Conservation (phyloP, 2,888 invertebrate genomes). For the Andrena camellia region DNA sequence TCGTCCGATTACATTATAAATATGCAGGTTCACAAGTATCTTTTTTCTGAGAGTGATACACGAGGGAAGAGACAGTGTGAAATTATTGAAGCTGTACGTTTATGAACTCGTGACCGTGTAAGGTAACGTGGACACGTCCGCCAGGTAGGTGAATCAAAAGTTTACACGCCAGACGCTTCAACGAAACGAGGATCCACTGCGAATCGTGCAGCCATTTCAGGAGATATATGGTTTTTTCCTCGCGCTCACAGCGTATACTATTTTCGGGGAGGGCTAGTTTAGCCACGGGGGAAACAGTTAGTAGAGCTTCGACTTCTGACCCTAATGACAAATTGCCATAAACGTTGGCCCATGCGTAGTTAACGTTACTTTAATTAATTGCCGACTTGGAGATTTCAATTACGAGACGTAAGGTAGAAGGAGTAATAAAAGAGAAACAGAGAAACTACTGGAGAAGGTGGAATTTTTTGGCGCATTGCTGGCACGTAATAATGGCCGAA, state of each 20-base stretch:
- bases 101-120: constrained; percentile 26
- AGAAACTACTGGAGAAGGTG: too few species aligned
- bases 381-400: not conserved
- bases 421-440: too few species aligned
- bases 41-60: not conserved
- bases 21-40: not conserved
- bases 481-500: too few species aligned
- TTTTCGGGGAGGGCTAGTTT: constrained; percentile 24
- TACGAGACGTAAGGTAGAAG: not conserved
- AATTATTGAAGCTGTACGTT: constrained; percentile 28
- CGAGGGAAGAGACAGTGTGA: not conserved
- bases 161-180: constrained; percentile 13
- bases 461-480: too few species aligned
- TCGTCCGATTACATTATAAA: not conserved
- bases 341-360: not conserved
- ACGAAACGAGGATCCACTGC: constrained; percentile 39
- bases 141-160: constrained; percentile 7
- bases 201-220: constrained; percentile 17
- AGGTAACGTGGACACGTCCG: constrained; percentile 35
- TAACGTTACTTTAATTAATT: constrained; percentile 11
- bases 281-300: not conserved
- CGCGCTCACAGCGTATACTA: not conserved
- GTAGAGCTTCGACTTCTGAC: not conserved
- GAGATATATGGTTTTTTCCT: constrained; percentile 1
- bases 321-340: constrained; percentile 15